phyloP scores from a whole-genome alignment of 2,113 vertebrate genomes.

The Sakesphorus luctuosus region DNA sequence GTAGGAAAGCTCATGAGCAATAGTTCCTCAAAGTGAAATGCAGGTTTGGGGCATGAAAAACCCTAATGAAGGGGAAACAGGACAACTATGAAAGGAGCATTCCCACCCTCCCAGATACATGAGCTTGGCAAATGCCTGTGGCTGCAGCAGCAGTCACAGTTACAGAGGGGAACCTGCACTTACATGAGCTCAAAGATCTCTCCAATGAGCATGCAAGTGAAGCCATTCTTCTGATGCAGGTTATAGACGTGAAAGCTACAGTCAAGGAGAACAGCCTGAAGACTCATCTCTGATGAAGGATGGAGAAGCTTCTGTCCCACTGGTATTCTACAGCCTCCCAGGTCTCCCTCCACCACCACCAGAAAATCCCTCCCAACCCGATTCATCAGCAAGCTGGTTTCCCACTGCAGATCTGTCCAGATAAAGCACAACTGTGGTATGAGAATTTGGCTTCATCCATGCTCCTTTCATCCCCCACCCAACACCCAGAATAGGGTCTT shows the following conservation, averaged over 20 bases:
- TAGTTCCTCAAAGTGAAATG: neutral
- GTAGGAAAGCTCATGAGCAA: neutral
- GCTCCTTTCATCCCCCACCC: neutral
- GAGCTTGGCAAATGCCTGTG: neutral
- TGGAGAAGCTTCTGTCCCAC: neutral
- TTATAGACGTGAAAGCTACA: constrained; percentile 88
- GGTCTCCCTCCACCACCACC: neutral
- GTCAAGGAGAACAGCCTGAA: constrained; percentile 56
- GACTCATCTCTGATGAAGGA: neutral
- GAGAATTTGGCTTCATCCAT: neutral
- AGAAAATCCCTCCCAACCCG: neutral
- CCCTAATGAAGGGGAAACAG: neutral
- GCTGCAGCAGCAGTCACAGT: neutral
- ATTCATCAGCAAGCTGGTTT: neutral
- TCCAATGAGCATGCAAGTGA: constrained; percentile 95
- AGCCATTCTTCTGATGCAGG: constrained; percentile 98
- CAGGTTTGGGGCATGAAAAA: neutral
- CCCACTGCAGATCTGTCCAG: neutral
- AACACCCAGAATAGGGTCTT: neutral
- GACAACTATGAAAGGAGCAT: neutral
- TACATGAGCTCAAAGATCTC: constrained; percentile 98
- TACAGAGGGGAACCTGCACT: constrained; percentile 47
- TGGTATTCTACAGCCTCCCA: neutral
- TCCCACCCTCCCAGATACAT: neutral
- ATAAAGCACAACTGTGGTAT: neutral